Evolutionary conservation across 2,888 invertebrate species (phyloP).

Genomic region (Monochamus alternatus): DNA sequence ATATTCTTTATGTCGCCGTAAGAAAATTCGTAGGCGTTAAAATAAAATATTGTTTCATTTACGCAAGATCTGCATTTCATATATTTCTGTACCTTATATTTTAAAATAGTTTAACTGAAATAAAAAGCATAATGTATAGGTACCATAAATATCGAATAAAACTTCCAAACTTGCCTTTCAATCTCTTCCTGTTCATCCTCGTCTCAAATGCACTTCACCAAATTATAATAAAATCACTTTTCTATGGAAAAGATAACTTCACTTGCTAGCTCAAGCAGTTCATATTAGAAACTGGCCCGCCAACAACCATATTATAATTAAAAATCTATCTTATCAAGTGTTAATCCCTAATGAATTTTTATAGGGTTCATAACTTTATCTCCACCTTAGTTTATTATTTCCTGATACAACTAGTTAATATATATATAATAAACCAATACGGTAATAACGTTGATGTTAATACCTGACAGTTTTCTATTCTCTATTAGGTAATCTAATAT

Average conservation of each 20-base stretch:
- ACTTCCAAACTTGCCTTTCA: slow-evolving; percentile 11
- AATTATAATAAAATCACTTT: not conserved
- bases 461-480: not conserved
- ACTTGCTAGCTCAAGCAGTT: slow-evolving; percentile 6
- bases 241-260: not conserved
- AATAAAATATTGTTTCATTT: too few species aligned
- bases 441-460: not conserved
- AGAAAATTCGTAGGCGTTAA: too few species aligned
- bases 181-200: slow-evolving; percentile 12
- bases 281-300: not conserved
- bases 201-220: not conserved
- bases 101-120: too few species aligned
- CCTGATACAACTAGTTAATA: slow-evolving; percentile 18
- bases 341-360: slow-evolving; percentile 13
- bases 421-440: not conserved
- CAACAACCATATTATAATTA: slow-evolving; percentile 15
- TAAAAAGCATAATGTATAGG: too few species aligned
- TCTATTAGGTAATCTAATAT: not conserved
- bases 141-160: too few species aligned
- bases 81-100: too few species aligned
- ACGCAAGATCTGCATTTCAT: too few species aligned
- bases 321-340: slow-evolving; percentile 28
- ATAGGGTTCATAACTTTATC: slow-evolving; percentile 20
- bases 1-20: too few species aligned
- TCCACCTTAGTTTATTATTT: slow-evolving; percentile 22